Conservation (phyloP, 2,888 invertebrate species). For the Eupithecia abbreviata region DNA sequence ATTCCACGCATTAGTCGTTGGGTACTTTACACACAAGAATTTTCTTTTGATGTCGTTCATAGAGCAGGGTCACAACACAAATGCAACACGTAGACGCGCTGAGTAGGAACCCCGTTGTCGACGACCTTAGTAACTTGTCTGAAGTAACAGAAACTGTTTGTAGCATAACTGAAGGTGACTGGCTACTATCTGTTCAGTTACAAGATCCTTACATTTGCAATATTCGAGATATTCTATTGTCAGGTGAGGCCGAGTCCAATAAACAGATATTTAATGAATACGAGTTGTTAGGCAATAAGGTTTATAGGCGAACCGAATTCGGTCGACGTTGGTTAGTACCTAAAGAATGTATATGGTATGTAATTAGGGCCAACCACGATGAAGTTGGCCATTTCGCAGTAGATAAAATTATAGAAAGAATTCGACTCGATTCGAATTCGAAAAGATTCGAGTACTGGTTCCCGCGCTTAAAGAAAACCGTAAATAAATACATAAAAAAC, state of each 20-base stretch:
- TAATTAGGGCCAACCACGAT: conserved; percentile 12
- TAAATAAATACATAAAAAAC: conserved; percentile 10
- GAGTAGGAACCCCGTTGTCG: conserved; percentile 18
- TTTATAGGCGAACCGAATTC: conserved; percentile 44
- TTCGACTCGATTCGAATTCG: too few species aligned
- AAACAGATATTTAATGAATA: conserved; percentile 44
- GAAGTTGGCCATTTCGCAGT: conserved; percentile 14
- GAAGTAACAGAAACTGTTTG: not conserved
- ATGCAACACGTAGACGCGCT: conserved; percentile 39
- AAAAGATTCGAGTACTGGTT: conserved; percentile 5
- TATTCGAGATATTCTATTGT: conserved; percentile 23
- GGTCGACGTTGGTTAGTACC: conserved; percentile 45
- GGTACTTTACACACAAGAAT: too few species aligned
- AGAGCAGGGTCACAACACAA: conserved; percentile 34
- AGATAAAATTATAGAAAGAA: conserved; percentile 14
- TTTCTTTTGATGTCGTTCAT: conserved; percentile 40
- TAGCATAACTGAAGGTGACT: conserved; percentile 5
- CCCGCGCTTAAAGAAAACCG: not conserved
- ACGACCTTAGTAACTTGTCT: not conserved
- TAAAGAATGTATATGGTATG: conserved; percentile 17
- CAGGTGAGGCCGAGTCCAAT: conserved; percentile 43
- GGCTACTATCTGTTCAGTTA: conserved; percentile 26
- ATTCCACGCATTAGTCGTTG: conserved; percentile 47
- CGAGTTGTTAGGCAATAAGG: conserved; percentile 46
- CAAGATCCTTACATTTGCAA: conserved; percentile 26